Evolutionary conservation across 1,140 invertebrate genomes (phyloP).

Genomic region (Penaeus japonicus): DNA sequence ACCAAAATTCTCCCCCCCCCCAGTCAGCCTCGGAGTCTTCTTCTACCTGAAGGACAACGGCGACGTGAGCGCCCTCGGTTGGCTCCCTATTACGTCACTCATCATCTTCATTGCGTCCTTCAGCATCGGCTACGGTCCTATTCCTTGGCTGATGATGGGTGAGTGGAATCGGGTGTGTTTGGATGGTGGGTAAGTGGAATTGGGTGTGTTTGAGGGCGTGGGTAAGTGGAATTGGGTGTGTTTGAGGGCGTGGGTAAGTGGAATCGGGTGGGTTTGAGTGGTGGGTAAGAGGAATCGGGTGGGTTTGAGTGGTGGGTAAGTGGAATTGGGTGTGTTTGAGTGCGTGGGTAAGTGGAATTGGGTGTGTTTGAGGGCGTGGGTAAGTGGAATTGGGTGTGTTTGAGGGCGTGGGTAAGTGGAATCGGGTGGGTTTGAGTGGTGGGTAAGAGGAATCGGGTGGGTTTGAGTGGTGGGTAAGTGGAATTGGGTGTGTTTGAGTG

Average conservation of each 20-base stretch:
- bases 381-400: background rate
- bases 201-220: too few species aligned
- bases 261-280: background rate
- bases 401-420: too few species aligned
- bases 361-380: background rate
- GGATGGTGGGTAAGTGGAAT: background rate
- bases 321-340: background rate
- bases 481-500: too few species aligned
- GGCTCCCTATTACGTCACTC: slow-evolving; percentile 70
- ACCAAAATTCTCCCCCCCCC: slow-evolving; percentile 62
- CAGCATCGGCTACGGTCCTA: slow-evolving; percentile 74
- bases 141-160: slow-evolving; percentile 79
- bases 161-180: slow-evolving; percentile 43
- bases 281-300: too few species aligned
- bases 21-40: slow-evolving; percentile 75
- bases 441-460: too few species aligned
- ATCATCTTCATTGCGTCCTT: slow-evolving; percentile 70
- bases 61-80: slow-evolving; percentile 60
- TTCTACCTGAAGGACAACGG: slow-evolving; percentile 72
- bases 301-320: background rate
- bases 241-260: too few species aligned
- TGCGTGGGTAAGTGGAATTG: background rate
- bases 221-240: too few species aligned
- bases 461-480: too few species aligned
- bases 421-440: too few species aligned